phyloP scores from a whole-genome alignment of 2,888 invertebrate genomes.

The Leptinotarsa tumamoca region DNA sequence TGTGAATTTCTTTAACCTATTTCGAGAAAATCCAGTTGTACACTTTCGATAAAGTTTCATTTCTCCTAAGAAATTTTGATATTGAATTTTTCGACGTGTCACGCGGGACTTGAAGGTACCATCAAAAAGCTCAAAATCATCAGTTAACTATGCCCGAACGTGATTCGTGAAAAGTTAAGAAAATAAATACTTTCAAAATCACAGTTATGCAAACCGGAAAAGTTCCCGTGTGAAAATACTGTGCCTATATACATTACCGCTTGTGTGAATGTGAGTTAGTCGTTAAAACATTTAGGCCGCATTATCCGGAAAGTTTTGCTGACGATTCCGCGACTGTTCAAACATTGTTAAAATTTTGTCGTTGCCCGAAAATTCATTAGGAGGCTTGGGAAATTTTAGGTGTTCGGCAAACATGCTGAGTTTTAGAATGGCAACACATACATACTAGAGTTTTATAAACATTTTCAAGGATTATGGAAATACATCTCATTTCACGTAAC shows the following conservation, averaged over 20 bases:
- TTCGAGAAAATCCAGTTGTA: no score
- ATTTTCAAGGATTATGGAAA: no score
- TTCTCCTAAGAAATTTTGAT: no score
- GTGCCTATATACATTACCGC: not conserved
- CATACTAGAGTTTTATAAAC: no score
- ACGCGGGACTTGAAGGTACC: no score
- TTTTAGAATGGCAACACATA: not conserved
- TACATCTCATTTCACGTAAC: no score
- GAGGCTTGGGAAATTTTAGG: slow-evolving; percentile 5
- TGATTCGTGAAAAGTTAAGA: not conserved
- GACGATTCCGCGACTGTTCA: slow-evolving; percentile 24
- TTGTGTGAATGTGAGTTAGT: slow-evolving; percentile 1
- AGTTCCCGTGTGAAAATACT: not conserved
- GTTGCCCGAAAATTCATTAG: slow-evolving; percentile 28
- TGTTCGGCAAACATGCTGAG: slow-evolving; percentile 19
- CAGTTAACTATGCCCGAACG: no score
- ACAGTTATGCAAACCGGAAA: slow-evolving; percentile 1
- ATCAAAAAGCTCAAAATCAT: no score
- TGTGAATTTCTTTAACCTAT: no score
- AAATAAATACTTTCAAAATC: not conserved
- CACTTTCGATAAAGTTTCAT: no score
- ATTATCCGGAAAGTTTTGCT: slow-evolving; percentile 25
- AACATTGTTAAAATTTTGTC: slow-evolving; percentile 32
- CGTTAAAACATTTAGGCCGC: slow-evolving; percentile 10
- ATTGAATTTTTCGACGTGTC: no score